Base-by-base conservation (phyloP, 2,797 vertebrate species). In the Anguilla obscura region DNA sequence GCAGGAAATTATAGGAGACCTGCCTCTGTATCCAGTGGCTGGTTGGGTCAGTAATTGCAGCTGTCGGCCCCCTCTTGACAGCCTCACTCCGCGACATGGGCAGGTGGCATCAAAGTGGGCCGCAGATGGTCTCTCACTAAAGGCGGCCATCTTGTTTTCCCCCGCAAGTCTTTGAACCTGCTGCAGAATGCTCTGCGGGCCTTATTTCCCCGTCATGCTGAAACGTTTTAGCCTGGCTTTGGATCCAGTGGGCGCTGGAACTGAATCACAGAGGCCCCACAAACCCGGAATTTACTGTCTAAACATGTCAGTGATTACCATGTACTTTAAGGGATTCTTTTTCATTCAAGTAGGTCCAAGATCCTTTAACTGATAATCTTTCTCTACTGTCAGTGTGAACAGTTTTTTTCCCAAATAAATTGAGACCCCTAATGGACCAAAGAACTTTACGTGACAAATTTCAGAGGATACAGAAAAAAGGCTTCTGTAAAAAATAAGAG, bases 61-160 rank as follows among this genome's bases (percentile, higher is more conserved):
- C 91, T 90, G 86, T 87, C 79, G 88, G 80, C 58, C 85, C 86
- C 85, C 40, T 86, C 48, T 76, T 18, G 14, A 79, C 33, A 21
- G 16, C 74, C 12, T 4, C 74, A 14, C 85, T 74, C 76, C 45
- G 50, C 85, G 45, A 5, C 79, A 40, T 14, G 85, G 92, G 91
- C 92, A 94, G 93, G 93, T 93, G 93, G 92, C 91, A 92, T 66
- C 1, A 33, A 90, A 92, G 86, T 0, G 2, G 80, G 48, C n/a
- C 3, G 66, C 85, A 86, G 85, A 86, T 86, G 85, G 85, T 52
- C n/a, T 52, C 66, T 86, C 90, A 54, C 87, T 92, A 86, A 30
- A 82, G 90, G 56, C 89, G 92, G 86, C 9, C 85, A 52, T 86
- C 85, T 48, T 69, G 27, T 50, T 74, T 86, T 74, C 40, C 16